phyloP scores from a whole-genome alignment of 2,888 invertebrate species.

The Harpagoxenus sublaevis region DNA sequence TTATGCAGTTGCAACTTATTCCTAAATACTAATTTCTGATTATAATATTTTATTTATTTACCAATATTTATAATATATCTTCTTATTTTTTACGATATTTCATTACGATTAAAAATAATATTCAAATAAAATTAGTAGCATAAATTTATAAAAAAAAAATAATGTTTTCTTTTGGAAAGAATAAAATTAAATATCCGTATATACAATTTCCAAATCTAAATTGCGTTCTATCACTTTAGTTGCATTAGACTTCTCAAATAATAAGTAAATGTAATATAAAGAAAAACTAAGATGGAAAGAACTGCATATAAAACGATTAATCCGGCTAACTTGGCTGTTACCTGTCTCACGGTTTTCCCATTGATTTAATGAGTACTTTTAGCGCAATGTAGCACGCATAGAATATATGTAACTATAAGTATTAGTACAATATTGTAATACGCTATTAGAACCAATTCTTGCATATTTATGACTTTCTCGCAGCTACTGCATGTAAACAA shows the following conservation, averaged over 20 bases:
- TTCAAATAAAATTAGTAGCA: neutral
- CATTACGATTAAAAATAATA: constrained; percentile 14
- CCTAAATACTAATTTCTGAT: neutral
- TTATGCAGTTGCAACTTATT: neutral
- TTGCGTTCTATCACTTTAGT: neutral
- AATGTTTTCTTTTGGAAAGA: neutral
- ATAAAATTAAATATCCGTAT: neutral
- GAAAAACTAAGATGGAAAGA: neutral
- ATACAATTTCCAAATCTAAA: neutral
- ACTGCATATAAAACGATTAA: neutral
- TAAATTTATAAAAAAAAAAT: neutral
- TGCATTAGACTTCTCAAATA: neutral
- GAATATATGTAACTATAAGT: neutral
- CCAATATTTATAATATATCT: neutral
- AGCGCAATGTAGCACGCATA: neutral
- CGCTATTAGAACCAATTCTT: constrained; percentile 12
- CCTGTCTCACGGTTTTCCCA: neutral
- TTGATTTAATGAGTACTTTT: neutral
- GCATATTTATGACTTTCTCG: constrained; percentile 33
- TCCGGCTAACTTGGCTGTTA: neutral
- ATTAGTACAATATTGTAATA: constrained; percentile 8
- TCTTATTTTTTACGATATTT: neutral
- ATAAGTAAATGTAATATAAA: neutral
- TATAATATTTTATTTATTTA: neutral
- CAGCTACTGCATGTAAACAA: constrained; percentile 15